phyloP scores from a whole-genome alignment of 2,113 vertebrate genomes.

The Sebastes fasciatus region DNA sequence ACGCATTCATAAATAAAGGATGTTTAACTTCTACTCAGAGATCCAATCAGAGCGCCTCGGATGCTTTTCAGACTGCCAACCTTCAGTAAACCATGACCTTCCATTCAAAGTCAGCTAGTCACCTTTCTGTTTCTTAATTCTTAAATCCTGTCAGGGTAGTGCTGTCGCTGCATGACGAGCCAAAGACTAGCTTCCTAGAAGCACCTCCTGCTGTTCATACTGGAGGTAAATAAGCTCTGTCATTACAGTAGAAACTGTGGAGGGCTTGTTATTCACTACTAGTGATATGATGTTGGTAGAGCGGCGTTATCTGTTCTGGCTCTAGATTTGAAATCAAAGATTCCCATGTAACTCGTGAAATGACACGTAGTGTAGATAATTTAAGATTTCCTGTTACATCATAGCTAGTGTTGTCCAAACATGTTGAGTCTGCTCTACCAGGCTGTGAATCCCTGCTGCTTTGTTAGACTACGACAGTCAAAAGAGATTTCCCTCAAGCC shows the following conservation, averaged over 20 bases:
- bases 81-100: no score
- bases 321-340: constrained; percentile 14
- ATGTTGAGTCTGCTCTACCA: constrained; percentile 23
- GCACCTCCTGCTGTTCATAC: no score
- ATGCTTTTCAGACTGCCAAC: no score
- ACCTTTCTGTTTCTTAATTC: no score
- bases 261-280: neutral
- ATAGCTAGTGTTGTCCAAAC: constrained; percentile 6
- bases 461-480: constrained; percentile 9
- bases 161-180: no score
- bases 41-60: no score
- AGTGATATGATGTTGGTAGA: neutral
- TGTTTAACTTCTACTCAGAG: no score
- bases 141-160: no score
- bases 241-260: neutral
- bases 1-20: no score
- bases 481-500: constrained; percentile 42
- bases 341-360: constrained; percentile 8
- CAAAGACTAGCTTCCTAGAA: no score
- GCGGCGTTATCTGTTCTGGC: neutral
- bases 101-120: no score
- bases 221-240: neutral
- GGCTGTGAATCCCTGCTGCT: constrained; percentile 41
- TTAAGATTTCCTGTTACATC: constrained; percentile 6
- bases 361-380: neutral